Percentiles rank a stretch among this genome's conserved stretches.
Conservation (phyloP, 2,113 vertebrate genomes). For the Plotosus lineatus region DNA sequence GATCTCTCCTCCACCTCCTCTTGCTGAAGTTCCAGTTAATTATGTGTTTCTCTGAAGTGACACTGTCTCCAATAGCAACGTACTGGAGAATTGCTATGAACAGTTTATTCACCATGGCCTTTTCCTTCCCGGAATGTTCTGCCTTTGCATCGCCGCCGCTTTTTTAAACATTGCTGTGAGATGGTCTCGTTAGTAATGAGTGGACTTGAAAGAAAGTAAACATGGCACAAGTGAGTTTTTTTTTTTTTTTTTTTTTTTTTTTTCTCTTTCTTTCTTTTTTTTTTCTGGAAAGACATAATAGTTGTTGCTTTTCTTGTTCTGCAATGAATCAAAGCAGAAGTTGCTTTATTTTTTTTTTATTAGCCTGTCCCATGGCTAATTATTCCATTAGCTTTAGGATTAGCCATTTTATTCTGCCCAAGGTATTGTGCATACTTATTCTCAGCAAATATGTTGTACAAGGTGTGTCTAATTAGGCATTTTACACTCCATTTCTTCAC, state of each 20-base stretch:
- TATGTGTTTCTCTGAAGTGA: conserved; percentile 54
- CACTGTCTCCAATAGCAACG: conserved; percentile 57
- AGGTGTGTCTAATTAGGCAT: conserved; percentile 54
- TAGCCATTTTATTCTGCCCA: conserved; percentile 47
- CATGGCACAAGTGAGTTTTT: conserved; percentile 33
- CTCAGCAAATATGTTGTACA: conserved; percentile 49
- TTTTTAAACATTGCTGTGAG: conserved; percentile 43
- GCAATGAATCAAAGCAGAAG: conserved; percentile 42
- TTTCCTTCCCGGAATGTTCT: conserved; percentile 32
- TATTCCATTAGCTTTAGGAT: conserved; percentile 44
- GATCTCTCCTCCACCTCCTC: conserved; percentile 52
- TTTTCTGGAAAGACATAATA: conserved; percentile 20
- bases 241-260: not conserved
- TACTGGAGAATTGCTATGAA: conserved; percentile 40
- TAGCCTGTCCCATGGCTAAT: conserved; percentile 49
- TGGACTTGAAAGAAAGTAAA: conserved; percentile 48
- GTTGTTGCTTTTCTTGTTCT: conserved; percentile 13
- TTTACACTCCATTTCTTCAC: conserved; percentile 59
- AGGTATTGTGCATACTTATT: conserved; percentile 43
- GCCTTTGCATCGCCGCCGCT: conserved; percentile 29
- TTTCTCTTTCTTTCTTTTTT: conserved; percentile 13
- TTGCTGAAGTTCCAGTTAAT: conserved; percentile 52
- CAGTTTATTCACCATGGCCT: conserved; percentile 29
- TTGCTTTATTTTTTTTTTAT: conserved; percentile 43
- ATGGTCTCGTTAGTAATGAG: conserved; percentile 50